A percentile compares a stretch with the other conserved stretches of the same genome.
Conservation (phyloP, 2,797 vertebrate species). For the Typhlichthys eigenmanni region DNA sequence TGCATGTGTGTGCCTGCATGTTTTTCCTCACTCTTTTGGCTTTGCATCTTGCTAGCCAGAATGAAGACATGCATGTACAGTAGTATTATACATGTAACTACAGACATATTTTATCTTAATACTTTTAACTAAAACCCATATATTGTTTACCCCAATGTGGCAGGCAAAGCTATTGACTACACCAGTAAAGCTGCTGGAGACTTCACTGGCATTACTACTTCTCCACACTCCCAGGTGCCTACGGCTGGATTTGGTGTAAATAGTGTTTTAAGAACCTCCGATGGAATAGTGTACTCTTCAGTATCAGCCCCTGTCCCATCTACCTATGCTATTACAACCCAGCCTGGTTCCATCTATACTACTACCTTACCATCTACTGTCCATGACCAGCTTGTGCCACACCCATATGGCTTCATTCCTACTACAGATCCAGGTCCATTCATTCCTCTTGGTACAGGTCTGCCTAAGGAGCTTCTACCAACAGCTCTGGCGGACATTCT, state of each 20-base stretch:
- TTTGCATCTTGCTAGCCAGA: conserved; percentile 87
- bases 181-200: conserved; percentile 89
- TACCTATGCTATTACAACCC: conserved; percentile 94
- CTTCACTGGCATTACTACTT: conserved; percentile 82
- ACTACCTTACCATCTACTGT: conserved; percentile 68
- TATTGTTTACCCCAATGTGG: conserved; percentile 80
- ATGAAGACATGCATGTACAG: conserved; percentile 86
- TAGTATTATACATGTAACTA: conserved; percentile 64
- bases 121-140: conserved; percentile 61
- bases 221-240: conserved; percentile 86
- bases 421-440: conserved; percentile 81
- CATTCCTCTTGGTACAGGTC: conserved; percentile 76
- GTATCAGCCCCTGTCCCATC: conserved; percentile 90
- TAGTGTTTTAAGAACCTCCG: conserved; percentile 88
- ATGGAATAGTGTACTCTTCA: conserved; percentile 95
- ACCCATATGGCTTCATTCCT: conserved; percentile 87
- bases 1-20: conserved; percentile 96
- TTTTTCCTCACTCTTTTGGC: conserved; percentile 87
- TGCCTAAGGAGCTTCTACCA: conserved; percentile 83
- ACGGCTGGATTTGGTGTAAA: conserved; percentile 83
- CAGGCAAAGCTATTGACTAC: conserved; percentile 98
- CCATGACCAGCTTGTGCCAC: conserved; percentile 82
- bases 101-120: conserved; percentile 61
- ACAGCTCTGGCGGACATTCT: conserved; percentile 82
- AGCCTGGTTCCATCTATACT: conserved; percentile 95